Percentiles rank a stretch among this genome's conserved stretches.
Conservation (phyloP, 2,888 invertebrate species). For the Metellina segmentata region DNA sequence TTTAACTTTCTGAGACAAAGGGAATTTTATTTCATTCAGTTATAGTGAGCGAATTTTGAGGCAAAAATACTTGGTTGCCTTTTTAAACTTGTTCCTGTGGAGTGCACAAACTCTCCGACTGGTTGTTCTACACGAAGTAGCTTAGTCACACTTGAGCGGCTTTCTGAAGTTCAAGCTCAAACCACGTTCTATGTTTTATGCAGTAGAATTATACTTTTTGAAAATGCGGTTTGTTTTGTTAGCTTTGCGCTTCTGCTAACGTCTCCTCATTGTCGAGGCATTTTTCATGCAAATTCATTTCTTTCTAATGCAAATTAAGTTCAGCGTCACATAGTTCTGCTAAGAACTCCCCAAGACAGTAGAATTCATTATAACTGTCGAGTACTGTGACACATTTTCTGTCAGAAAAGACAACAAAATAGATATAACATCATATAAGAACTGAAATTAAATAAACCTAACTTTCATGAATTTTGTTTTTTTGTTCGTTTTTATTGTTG, state of each 20-base stretch:
- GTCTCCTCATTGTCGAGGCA: constrained; percentile 42
- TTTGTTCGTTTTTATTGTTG: neutral
- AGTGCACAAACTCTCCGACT: neutral
- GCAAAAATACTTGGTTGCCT: neutral
- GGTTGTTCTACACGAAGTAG: neutral
- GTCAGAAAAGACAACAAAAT: constrained; percentile 17
- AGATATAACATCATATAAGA: neutral
- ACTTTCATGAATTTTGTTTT: constrained; percentile 11
- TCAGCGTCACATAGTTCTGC: neutral
- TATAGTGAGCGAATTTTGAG: neutral
- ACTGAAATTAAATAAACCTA: constrained; percentile 22
- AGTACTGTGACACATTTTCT: neutral
- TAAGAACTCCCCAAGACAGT: neutral
- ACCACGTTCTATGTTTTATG: constrained; percentile 26
- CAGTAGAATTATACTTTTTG: constrained; percentile 54
- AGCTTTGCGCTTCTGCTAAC: constrained; percentile 14
- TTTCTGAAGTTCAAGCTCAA: constrained; percentile 17
- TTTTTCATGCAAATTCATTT: constrained; percentile 69
- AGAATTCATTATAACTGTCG: constrained; percentile 1
- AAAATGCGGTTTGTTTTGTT: constrained; percentile 52
- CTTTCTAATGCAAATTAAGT: constrained; percentile 71
- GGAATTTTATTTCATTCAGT: neutral
- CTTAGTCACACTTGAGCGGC: constrained; percentile 9
- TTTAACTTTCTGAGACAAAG: neutral
- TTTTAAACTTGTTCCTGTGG: neutral